Conservation (phyloP, 2,888 invertebrate genomes). For the Tipula confusa region DNA sequence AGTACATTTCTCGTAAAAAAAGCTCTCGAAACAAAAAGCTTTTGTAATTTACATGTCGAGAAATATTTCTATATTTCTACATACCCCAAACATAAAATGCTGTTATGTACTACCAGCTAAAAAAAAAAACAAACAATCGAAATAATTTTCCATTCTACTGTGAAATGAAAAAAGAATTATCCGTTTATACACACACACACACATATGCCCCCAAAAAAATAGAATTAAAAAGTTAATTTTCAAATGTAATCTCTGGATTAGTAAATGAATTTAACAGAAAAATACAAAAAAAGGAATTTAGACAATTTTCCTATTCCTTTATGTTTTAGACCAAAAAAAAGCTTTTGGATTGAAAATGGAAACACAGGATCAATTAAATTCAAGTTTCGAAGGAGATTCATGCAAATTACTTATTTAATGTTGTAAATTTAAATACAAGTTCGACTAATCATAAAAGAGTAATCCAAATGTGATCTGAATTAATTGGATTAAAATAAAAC, state of each 20-base stretch:
- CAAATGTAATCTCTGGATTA: slow-evolving; percentile 20
- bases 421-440: neutral
- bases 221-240: slow-evolving; percentile 7
- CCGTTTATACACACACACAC: neutral
- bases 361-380: neutral
- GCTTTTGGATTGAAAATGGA: neutral
- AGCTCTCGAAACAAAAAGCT: neutral
- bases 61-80: too few species aligned
- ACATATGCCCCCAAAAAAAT: neutral
- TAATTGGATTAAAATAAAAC: neutral
- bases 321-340: neutral
- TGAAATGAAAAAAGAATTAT: neutral
- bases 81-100: too few species aligned
- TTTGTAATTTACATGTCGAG: too few species aligned
- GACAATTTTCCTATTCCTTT: neutral
- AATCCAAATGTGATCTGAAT: neutral
- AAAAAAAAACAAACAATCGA: neutral
- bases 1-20: neutral
- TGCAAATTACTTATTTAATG: neutral
- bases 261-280: slow-evolving; percentile 7
- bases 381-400: neutral
- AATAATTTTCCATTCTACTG: neutral
- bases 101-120: too few species aligned
- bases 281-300: neutral
- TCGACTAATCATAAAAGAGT: neutral